Conservation (phyloP, 1,140 invertebrate genomes). For the Andricus grossulariae region DNA sequence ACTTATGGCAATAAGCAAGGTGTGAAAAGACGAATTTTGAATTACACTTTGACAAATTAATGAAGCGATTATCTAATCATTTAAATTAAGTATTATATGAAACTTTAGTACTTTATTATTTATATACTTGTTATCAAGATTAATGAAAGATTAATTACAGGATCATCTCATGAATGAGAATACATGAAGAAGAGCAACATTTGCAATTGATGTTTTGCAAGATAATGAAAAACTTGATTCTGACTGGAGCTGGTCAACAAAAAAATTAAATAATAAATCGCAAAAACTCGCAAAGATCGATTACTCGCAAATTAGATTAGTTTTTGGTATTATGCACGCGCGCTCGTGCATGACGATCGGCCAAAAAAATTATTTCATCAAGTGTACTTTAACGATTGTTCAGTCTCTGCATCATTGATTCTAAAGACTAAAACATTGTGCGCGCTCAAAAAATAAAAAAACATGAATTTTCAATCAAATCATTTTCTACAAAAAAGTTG, state of each 20-base stretch:
- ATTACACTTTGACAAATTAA: constrained; percentile 1
- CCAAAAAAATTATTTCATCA: too few species aligned
- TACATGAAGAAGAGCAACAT: background rate
- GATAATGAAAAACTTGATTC: background rate
- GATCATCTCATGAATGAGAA: too few species aligned
- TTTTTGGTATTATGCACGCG: background rate
- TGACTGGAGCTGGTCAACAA: background rate
- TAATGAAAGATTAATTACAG: too few species aligned
- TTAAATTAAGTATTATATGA: background rate
- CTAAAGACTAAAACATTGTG: too few species aligned
- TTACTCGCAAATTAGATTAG: constrained; percentile 9
- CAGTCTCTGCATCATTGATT: too few species aligned
- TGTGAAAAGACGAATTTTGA: background rate
- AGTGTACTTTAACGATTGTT: too few species aligned
- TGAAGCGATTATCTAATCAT: background rate
- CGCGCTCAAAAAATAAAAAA: too few species aligned
- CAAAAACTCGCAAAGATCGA: background rate
- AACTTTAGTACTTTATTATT: too few species aligned
- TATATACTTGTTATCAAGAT: too few species aligned
- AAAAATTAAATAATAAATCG: background rate
- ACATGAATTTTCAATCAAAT: too few species aligned
- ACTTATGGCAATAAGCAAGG: background rate
- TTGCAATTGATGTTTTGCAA: background rate
- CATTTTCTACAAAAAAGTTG: too few species aligned
- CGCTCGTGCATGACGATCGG: constrained; percentile 7